Evolutionary conservation across 1,140 invertebrate species (phyloP).

Genomic region (Pissodes strobi): DNA sequence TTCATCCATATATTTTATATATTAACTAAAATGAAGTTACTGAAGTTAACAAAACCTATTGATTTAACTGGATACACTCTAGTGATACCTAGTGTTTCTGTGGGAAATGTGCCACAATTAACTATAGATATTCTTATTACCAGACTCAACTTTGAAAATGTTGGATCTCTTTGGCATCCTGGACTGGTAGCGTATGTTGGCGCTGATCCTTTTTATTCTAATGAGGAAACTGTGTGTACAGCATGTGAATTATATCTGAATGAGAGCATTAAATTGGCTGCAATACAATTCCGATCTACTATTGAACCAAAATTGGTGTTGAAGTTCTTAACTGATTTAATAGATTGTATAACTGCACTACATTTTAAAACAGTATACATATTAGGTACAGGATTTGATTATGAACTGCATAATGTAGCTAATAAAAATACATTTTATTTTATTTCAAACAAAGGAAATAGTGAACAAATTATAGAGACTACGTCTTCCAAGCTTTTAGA

Average conservation of each 20-base stretch:
- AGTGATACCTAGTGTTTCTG: slow-evolving; percentile 74
- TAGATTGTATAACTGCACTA: slow-evolving; percentile 59
- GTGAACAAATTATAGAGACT: slow-evolving; percentile 43
- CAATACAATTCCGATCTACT: slow-evolving; percentile 73
- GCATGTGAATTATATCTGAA: slow-evolving; percentile 68
- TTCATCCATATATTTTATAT: too few relatives aligned
- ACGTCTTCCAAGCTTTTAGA: slow-evolving; percentile 63
- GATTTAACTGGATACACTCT: slow-evolving; percentile 61
- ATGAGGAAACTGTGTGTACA: slow-evolving; percentile 56
- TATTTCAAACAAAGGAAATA: slow-evolving; percentile 51
- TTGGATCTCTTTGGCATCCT: slow-evolving; percentile 67
- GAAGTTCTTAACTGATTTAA: slow-evolving; percentile 65
- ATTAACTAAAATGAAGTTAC: slow-evolving; percentile 23
- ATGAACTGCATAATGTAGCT: slow-evolving; percentile 69
- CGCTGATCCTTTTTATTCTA: slow-evolving; percentile 68
- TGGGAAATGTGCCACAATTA: slow-evolving; percentile 82
- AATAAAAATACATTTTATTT: slow-evolving; percentile 65
- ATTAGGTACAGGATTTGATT: slow-evolving; percentile 71
- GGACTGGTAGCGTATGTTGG: slow-evolving; percentile 72
- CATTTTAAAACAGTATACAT: slow-evolving; percentile 66
- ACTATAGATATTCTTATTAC: slow-evolving; percentile 74
- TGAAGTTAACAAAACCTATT: slow-evolving; percentile 16
- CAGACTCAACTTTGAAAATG: slow-evolving; percentile 64
- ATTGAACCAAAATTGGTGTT: slow-evolving; percentile 62
- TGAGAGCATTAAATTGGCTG: slow-evolving; percentile 61